Evolutionary conservation across 2,888 invertebrate species (phyloP), one percentile per base, ranked within the genome.

Genomic region (Pecten maximus): DNA sequence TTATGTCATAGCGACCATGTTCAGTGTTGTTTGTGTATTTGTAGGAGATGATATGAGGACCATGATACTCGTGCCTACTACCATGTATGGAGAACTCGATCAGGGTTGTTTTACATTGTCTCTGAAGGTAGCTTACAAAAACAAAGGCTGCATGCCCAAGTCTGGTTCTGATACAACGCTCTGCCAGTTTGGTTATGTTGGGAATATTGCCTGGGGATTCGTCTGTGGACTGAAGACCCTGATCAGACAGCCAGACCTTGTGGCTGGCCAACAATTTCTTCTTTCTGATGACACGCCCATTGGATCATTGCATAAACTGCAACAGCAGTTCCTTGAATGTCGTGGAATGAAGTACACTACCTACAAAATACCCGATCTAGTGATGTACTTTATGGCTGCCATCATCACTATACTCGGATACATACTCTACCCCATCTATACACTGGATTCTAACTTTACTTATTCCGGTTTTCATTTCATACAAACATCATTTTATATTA

Each of bases 61-160:
- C 10, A 74, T 74, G 74, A 35, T 35, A 74, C 35, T 74, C 0
- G 0, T 74, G 35, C 74, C 74, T 28, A 28, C 28, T 35, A 74
- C 74, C 35, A 74, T 74, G 74, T 74, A 74, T 74, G 74, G 74
- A 74, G 74, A 74, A 74, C 74, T 74, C 2, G 74, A 74, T 12
- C 74, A 35, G 28, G 74, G 74, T 12, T 28, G 35, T 35, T 74
- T 35, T 74, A 28, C 74, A 74, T 74, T 74, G 35, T 0, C 35
- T 74, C 74, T 74, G 4, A 28, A 12, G 28, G 3, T 35, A 1
- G 74, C 74, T 74, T 10, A 35, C 74, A 74, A 74, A 74, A 28
- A 12, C 74, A 74, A 74, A 35, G 74, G 74, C 8, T 35, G 23
- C 74, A 74, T 74, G 8, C 74, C 74, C 0, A 74, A 35, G 28